Percentiles rank a stretch among this genome's conserved stretches.
These are phyloP conservation scores for Chamaea fasciata DNA, from an alignment of 2,113 vertebrate species.

Conservation along the genomic window DNA sequence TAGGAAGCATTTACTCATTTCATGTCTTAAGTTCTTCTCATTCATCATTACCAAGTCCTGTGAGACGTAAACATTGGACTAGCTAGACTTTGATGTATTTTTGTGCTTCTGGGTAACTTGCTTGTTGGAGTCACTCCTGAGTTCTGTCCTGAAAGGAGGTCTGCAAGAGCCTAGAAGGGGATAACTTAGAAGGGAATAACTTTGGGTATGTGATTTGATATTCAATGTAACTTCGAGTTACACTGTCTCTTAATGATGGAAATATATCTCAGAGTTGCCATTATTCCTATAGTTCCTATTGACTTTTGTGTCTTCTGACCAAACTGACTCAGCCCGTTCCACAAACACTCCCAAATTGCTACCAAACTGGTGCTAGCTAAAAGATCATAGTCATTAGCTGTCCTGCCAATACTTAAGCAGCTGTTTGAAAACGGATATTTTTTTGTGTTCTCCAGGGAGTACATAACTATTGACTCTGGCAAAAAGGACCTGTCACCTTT, in stretches of 20 bases:
- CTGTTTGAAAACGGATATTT: not conserved
- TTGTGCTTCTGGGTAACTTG: not conserved
- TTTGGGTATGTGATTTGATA: not conserved
- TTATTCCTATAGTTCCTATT: not conserved
- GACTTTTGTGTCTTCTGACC: not conserved
- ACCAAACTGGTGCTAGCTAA: not conserved
- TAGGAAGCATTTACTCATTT: not conserved
- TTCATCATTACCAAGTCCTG: not conserved
- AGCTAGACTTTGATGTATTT: not conserved
- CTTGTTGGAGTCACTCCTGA: not conserved
- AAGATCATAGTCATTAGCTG: not conserved
- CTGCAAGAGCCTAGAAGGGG: not conserved
- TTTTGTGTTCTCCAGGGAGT: not conserved
- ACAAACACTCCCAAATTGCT: not conserved
- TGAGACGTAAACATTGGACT: not conserved
- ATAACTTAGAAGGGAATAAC: not conserved
- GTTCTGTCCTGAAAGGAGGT: not conserved
- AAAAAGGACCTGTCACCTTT: not conserved
- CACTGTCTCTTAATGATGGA: not conserved
- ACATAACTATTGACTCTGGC: not conserved
- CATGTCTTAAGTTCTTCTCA: not conserved
- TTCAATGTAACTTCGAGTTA: not conserved
- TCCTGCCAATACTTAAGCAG: not conserved
- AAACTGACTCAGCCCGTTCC: not conserved
- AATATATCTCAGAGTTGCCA: not conserved